Conservation (phyloP, 2,113 vertebrate species). For the Pseudonaja textilis region DNA sequence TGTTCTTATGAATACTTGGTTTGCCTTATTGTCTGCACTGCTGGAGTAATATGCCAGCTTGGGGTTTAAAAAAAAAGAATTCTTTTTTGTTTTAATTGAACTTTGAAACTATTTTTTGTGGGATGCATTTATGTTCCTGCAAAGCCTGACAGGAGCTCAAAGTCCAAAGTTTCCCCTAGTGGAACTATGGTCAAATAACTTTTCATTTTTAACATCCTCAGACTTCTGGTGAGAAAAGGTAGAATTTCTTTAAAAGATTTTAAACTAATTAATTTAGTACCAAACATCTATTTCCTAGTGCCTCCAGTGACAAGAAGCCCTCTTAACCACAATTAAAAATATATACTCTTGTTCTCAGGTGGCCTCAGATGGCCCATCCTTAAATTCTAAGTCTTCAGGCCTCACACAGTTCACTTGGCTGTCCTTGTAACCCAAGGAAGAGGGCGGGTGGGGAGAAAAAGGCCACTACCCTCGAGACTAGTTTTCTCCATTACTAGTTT, state of each 20-base stretch:
- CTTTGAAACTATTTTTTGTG: background rate
- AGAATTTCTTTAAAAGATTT: background rate
- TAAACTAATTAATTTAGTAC: background rate
- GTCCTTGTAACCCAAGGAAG: background rate
- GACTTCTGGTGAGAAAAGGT: background rate
- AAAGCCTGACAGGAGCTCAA: background rate
- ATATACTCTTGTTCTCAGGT: background rate
- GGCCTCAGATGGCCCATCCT: background rate
- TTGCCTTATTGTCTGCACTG: background rate
- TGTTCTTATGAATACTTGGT: background rate
- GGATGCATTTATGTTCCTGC: background rate
- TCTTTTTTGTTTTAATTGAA: background rate
- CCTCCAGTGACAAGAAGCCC: background rate
- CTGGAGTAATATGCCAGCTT: background rate
- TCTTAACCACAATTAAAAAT: background rate
- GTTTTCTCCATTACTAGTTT: background rate
- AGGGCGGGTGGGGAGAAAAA: background rate
- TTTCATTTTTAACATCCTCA: background rate
- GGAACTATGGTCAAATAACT: background rate
- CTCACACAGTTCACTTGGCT: background rate
- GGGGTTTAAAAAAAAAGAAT: background rate
- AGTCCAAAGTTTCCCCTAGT: background rate
- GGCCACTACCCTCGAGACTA: background rate
- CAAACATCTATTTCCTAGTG: background rate
- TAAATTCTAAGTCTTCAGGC: background rate